Evolutionary conservation across 2,113 vertebrate genomes (phyloP).

Genomic region (Pseudolaguvia tuberculata): DNA sequence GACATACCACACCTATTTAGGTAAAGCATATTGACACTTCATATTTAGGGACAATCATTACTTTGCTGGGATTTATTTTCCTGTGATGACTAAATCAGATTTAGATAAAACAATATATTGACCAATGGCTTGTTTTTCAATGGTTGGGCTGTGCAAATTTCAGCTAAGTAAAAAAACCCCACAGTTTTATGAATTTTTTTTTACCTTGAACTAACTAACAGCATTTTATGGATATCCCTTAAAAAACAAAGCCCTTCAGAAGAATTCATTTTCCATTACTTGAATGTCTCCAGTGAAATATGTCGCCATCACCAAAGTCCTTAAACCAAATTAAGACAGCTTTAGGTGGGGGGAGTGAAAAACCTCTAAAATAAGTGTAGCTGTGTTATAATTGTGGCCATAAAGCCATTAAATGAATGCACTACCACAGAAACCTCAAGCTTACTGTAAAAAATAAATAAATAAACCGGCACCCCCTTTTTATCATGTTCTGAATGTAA

Average conservation of each 20-base stretch:
- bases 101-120: too few species aligned
- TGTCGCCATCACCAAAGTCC: conserved; percentile 53
- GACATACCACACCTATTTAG: too few species aligned
- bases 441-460: conserved; percentile 48
- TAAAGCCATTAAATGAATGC: conserved; percentile 55
- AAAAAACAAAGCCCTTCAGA: conserved; percentile 46
- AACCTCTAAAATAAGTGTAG: conserved; percentile 26
- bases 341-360: conserved; percentile 10
- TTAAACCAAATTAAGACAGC: conserved; percentile 50
- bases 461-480: too few species aligned
- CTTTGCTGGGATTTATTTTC: too few species aligned
- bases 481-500: conserved; percentile 46
- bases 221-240: conserved; percentile 52
- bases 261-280: conserved; percentile 46
- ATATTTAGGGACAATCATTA: too few species aligned
- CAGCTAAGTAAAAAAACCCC: too few species aligned
- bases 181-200: conserved; percentile 41
- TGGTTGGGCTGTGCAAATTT: too few species aligned
- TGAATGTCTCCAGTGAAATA: conserved; percentile 53
- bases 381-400: conserved; percentile 44
- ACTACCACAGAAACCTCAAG: conserved; percentile 49
- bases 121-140: too few species aligned
- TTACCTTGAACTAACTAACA: conserved; percentile 44
- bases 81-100: too few species aligned
- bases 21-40: too few species aligned